Evolutionary conservation across 2,797 vertebrate species (phyloP).

Genomic region (Tragopan temminckii): DNA sequence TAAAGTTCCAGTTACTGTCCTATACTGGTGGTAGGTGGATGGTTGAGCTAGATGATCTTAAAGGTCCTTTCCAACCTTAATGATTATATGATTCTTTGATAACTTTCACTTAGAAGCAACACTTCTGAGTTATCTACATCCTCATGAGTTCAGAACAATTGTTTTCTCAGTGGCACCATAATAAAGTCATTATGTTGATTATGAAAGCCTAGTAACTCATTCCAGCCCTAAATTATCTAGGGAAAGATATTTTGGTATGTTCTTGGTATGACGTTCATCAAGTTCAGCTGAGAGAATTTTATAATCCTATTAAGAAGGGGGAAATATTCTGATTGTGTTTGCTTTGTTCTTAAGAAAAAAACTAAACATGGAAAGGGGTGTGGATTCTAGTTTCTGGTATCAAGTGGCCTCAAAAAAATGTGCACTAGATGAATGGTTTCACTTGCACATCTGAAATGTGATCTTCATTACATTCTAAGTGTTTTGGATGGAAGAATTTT

Average conservation of each 20-base stretch:
- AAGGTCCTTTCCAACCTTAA: no score
- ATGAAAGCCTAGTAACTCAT: background rate
- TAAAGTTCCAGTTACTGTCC: background rate
- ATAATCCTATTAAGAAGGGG: background rate
- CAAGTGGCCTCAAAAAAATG: background rate
- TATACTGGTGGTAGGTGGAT: no score
- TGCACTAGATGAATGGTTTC: background rate
- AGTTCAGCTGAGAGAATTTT: background rate
- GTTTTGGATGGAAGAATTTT: background rate
- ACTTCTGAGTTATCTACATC: background rate
- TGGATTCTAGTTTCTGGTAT: conserved; percentile 41
- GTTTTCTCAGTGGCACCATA: background rate
- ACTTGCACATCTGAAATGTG: conserved; percentile 18
- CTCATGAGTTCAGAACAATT: background rate
- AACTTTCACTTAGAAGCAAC: background rate
- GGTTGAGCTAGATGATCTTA: no score
- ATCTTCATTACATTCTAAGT: background rate
- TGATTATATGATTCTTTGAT: no score
- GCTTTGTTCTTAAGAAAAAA: background rate
- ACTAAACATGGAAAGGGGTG: background rate
- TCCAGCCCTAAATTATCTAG: background rate
- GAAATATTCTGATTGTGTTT: background rate
- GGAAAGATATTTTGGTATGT: background rate
- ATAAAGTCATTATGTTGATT: background rate
- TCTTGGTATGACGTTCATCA: background rate